phyloP scores from a whole-genome alignment of 2,888 invertebrate genomes.

The Desoria tigrina region DNA sequence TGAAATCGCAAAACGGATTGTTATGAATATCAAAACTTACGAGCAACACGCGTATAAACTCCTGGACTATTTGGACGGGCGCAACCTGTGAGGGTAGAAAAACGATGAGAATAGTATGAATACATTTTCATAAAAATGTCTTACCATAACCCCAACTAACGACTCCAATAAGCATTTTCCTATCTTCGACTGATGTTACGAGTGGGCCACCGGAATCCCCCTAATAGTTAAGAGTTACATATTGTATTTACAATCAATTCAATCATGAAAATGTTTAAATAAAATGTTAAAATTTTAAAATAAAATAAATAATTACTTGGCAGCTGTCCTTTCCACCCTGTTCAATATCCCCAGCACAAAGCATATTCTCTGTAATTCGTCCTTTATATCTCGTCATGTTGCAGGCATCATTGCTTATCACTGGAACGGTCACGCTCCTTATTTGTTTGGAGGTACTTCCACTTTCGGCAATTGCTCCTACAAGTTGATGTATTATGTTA shows the following conservation, averaged over 20 bases:
- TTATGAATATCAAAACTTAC: too few relatives aligned
- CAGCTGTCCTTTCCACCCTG: constrained; percentile 29
- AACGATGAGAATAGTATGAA: not conserved
- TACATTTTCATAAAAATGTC: not conserved
- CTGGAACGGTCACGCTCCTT: constrained; percentile 40
- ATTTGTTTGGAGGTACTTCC: constrained; percentile 29
- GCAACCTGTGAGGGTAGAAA: constrained; percentile 22
- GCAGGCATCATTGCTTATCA: constrained; percentile 44
- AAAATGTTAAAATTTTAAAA: too few relatives aligned
- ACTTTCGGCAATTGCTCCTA: constrained; percentile 31
- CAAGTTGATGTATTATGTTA: not conserved
- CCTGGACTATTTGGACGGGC: constrained; percentile 38
- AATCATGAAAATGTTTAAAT: too few relatives aligned
- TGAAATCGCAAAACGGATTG: too few relatives aligned
- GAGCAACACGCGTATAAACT: constrained; percentile 46
- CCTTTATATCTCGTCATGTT: constrained; percentile 35
- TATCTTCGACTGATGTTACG: not conserved
- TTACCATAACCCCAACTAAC: constrained; percentile 25
- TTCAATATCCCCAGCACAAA: constrained; percentile 43
- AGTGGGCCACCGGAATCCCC: constrained; percentile 39
- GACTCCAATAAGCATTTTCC: constrained; percentile 16
- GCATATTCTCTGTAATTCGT: constrained; percentile 43
- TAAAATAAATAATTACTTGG: constrained; percentile 28
- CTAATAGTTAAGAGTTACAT: constrained; percentile 17
- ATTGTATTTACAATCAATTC: too few relatives aligned